Conservation (phyloP, 2,797 vertebrate genomes). For the Fundulus diaphanus region DNA sequence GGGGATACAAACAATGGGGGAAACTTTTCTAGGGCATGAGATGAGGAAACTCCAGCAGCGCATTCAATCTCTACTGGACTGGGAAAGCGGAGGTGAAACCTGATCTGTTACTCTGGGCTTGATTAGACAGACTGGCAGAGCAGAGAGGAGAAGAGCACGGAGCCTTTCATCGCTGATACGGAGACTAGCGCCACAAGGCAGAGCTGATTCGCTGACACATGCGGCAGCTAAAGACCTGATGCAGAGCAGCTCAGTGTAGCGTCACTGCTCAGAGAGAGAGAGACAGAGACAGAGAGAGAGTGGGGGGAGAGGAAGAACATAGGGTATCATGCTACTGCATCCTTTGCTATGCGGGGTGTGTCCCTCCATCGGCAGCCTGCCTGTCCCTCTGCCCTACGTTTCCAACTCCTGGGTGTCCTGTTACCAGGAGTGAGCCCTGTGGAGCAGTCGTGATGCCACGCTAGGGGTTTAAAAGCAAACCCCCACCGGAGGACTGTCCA, state of each 20-base stretch:
- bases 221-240: slow-evolving; percentile 52
- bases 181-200: slow-evolving; percentile 56
- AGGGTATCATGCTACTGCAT: slow-evolving; percentile 66
- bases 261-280: slow-evolving; percentile 45
- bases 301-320: slow-evolving; percentile 9
- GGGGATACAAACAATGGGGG: neutral
- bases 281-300: slow-evolving; percentile 26
- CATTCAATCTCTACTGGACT: slow-evolving; percentile 12
- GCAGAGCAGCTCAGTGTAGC: slow-evolving; percentile 61
- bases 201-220: slow-evolving; percentile 65
- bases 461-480: slow-evolving; percentile 56
- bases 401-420: slow-evolving; percentile 54
- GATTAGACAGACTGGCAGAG: slow-evolving; percentile 63
- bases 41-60: slow-evolving; percentile 1
- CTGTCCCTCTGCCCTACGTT: slow-evolving; percentile 47
- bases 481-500: slow-evolving; percentile 65
- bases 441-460: slow-evolving; percentile 62
- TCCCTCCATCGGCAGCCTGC: slow-evolving; percentile 49
- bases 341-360: slow-evolving; percentile 61
- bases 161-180: slow-evolving; percentile 42
- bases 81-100: slow-evolving; percentile 34
- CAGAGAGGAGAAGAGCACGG: slow-evolving; percentile 36
- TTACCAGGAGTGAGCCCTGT: slow-evolving; percentile 66
- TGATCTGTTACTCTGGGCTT: slow-evolving; percentile 61
- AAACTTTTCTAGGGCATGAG: neutral